Base-by-base conservation (phyloP, 2,797 vertebrate species). In the Xiphorhynchus erythropygius region DNA sequence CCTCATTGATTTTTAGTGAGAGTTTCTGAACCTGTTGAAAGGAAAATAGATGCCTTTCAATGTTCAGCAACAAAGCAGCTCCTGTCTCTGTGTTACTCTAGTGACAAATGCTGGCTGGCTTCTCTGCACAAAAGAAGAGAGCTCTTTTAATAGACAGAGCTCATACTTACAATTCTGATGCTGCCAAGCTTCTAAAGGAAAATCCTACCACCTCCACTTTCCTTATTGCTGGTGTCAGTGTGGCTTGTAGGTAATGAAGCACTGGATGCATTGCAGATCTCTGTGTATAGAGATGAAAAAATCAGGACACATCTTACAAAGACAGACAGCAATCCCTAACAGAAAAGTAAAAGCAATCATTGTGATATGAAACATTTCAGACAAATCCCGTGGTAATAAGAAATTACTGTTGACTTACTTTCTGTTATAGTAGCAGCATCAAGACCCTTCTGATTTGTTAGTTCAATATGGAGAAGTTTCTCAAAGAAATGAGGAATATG, bases 21-120 rank as follows among this genome's bases (percentile, higher is more conserved):
- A 76, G 37, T 76, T 79, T 22, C 47, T 87, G 39, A 32, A 88
- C 35, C 35, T 87, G 14, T 9, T 74, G 49, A 78, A 83, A 68
- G 60, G 60, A 80, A 93, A 84, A 91, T 33, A 79, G 57, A 60
- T 60, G 70, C 11, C 23, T 76, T 93, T 89, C 57, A 70, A 59
- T 74, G 68, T 68, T 95, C 52, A 56, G 41, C 46, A 85, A 70
- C 79, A 89, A 96, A 78, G 22, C 25, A 76, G 59, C 35, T 84
- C 77, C 52, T 59, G 13, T 85, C 53, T 78, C 75, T 65, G 28
- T 60, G 63, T 68, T 79, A 62, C 47, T 65, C 22, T 49, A 69
- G 79, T 81, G 87, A 85, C 75, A 96, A 92, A 76, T 91, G 52
- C 64, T 93, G 33, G 11, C 56, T 95, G 59, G 42, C 49, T 96